Base-by-base conservation (phyloP, 2,797 vertebrate genomes). In the Rhadinocentrus ornatus region DNA sequence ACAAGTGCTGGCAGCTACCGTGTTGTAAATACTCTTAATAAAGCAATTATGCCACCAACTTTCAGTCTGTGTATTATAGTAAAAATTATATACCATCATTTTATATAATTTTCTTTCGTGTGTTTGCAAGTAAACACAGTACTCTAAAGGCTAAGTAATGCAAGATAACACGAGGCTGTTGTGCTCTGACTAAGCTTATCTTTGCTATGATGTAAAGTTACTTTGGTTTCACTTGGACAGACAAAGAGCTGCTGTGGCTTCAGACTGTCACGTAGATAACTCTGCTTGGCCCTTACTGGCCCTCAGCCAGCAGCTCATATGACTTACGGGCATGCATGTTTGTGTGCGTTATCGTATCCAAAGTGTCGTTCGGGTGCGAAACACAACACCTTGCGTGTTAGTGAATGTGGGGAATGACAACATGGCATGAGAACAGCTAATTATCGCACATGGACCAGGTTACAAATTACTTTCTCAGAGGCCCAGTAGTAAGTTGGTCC, bases 381-480 rank as follows among this genome's bases (percentile, higher is more conserved):
- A 89, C 78, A 6, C 2, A 70, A 89, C 77, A 85, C 85, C 73
- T 2, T 0, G 0, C 69, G 62, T 63, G 70, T 83, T 32, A 29
- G 61, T 73, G 58, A 68, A 48, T 56, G 69, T 26, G 3, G 1
- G 35, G 54, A 59, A 69, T 62, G 71, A 76, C 68, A 24, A 41
- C 48, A 70, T 79, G 13, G 74, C 37, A 72, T 86, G 86, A 70
- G 84, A 88, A 78, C 56, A 54, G 69, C 31, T 72, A 53, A 83
- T 88, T 82, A 74, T 74, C 48, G 24, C 53, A 55, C 22, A 61
- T 0, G 1, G 11, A 65, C 53, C 73, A 69, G 66, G 57, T 75
- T 65, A 80, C 26, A 12, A 41, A 41, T 41, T 16, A 16, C 44
- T 46, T 24, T 54, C 24, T 54, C 24, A 27, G 24, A 29, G 26